Conservation (phyloP, 2,888 invertebrate genomes). For the Pheosia tremula region DNA sequence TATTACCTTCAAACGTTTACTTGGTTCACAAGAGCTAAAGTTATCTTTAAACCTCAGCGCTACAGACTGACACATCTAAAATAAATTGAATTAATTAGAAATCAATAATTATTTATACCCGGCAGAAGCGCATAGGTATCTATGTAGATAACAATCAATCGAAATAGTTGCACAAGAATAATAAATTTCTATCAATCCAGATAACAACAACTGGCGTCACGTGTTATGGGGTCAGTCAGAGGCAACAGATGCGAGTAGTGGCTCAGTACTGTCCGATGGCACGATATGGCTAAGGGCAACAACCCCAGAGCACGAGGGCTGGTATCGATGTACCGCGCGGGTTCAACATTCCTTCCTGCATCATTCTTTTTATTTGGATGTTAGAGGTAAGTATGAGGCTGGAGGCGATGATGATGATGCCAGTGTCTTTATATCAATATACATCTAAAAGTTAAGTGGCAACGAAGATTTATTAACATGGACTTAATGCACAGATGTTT, state of each 20-base stretch:
- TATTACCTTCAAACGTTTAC: too few relatives aligned
- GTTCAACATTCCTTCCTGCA: constrained; percentile 74
- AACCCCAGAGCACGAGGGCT: constrained; percentile 91
- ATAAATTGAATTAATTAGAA: too few relatives aligned
- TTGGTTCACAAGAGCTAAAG: neutral
- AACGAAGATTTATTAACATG: too few relatives aligned
- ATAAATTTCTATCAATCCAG: constrained; percentile 38
- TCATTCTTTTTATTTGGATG: constrained; percentile 74
- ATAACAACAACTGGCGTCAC: constrained; percentile 78
- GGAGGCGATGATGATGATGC: neutral
- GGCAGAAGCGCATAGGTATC: too few relatives aligned
- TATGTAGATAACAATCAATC: too few relatives aligned
- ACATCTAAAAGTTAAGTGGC: too few relatives aligned
- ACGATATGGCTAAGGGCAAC: constrained; percentile 89
- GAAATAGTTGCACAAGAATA: neutral
- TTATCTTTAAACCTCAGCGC: too few relatives aligned
- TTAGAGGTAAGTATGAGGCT: constrained; percentile 70
- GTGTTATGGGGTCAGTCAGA: constrained; percentile 77
- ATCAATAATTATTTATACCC: too few relatives aligned
- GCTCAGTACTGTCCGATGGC: constrained; percentile 87
- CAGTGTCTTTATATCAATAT: too few relatives aligned
- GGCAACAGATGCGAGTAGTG: constrained; percentile 74
- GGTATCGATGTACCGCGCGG: constrained; percentile 93
- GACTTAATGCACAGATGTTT: too few relatives aligned
- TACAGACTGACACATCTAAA: too few relatives aligned